Conservation (phyloP, 2,113 vertebrate genomes). For the Capreolus pygargus region DNA sequence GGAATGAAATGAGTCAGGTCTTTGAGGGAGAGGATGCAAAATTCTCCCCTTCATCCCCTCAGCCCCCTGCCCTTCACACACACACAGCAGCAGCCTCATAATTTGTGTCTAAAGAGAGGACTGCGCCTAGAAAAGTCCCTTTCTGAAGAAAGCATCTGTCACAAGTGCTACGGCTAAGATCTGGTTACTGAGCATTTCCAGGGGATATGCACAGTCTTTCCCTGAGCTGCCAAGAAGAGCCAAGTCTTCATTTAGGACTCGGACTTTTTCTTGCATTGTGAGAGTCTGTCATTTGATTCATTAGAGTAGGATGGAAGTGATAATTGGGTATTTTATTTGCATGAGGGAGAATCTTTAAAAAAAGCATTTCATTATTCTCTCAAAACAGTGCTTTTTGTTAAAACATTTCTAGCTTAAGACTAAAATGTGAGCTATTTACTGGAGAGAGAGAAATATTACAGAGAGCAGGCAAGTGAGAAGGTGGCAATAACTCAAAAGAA, state of each 20-base stretch:
- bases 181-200: background rate
- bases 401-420: conserved; percentile 25
- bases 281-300: background rate
- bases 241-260: background rate
- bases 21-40: background rate
- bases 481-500: background rate
- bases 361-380: background rate
- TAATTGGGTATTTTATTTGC: background rate
- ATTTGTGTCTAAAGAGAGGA: background rate
- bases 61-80: background rate
- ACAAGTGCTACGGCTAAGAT: background rate
- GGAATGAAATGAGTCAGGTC: background rate
- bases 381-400: background rate
- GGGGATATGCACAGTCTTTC: background rate
- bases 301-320: background rate
- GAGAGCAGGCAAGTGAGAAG: background rate
- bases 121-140: background rate
- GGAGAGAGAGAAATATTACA: background rate
- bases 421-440: background rate
- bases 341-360: background rate
- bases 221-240: background rate
- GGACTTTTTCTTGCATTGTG: background rate
- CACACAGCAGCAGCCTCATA: background rate
- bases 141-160: background rate
- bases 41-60: fast-evolving